Evolutionary conservation across 2,888 invertebrate genomes (phyloP).

Genomic region (Scaptomyza cyrtandrae): DNA sequence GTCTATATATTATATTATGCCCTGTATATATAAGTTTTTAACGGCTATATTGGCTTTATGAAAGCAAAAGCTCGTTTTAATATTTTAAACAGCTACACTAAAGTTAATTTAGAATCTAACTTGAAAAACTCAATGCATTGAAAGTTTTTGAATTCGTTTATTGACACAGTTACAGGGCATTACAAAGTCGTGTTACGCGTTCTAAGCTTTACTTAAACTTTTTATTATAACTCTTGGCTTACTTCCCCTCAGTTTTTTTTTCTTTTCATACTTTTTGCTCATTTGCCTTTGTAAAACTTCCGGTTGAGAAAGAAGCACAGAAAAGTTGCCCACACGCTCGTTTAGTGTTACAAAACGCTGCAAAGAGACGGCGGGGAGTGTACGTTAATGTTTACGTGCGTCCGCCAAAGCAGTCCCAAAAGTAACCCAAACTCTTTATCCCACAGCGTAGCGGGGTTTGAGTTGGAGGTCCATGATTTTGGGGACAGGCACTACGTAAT

Average conservation of each 20-base stretch:
- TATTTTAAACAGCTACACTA: background rate
- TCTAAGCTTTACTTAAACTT: constrained; percentile 19
- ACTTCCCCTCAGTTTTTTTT: constrained; percentile 28
- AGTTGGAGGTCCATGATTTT: background rate
- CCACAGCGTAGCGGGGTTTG: background rate
- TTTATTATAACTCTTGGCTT: constrained; percentile 59
- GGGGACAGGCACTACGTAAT: constrained; percentile 58
- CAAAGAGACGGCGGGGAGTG: constrained; percentile 4
- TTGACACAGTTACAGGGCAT: constrained; percentile 23
- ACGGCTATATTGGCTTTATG: background rate
- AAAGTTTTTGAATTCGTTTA: too few relatives aligned
- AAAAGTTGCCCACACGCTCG: constrained; percentile 71
- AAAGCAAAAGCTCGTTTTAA: background rate
- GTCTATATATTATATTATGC: constrained; percentile 21
- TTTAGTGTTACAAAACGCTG: constrained; percentile 66
- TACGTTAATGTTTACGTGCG: constrained; percentile 61
- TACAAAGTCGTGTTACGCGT: background rate
- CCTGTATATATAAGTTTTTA: constrained; percentile 3
- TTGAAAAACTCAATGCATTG: too few relatives aligned
- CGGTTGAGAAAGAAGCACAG: constrained; percentile 65
- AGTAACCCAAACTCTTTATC: constrained; percentile 18
- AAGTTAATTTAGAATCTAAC: too few relatives aligned
- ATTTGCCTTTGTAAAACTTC: constrained; percentile 77
- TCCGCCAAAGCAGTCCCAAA: constrained; percentile 54
- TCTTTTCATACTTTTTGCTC: constrained; percentile 71